These are phyloP conservation scores for Glomeris maerens DNA, from an alignment of 1,140 invertebrate genomes.

Conservation along the genomic window DNA sequence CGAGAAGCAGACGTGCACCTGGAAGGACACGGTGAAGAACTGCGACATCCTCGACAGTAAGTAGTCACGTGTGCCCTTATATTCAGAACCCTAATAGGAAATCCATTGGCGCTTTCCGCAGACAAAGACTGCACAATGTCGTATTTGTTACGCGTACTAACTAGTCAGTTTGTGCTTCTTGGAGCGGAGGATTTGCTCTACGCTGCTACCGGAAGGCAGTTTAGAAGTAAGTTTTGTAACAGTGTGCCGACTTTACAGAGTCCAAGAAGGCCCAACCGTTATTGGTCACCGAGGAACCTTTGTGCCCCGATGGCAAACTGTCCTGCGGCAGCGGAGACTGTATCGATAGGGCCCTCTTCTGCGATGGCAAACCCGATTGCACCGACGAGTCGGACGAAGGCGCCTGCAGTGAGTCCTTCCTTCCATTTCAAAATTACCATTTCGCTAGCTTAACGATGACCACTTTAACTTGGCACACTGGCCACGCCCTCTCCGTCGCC, in stretches of 20 bases:
- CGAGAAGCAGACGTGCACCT: conserved; percentile 89
- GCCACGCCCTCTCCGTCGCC: conserved; percentile 21
- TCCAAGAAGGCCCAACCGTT: conserved; percentile 76
- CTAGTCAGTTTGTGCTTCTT: not conserved
- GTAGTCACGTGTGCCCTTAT: conserved; percentile 4
- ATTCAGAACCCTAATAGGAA: conserved; percentile 2
- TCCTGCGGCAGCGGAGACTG: conserved; percentile 76
- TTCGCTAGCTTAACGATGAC: not conserved
- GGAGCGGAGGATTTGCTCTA: not conserved
- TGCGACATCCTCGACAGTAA: conserved; percentile 46
- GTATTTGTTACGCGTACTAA: not conserved
- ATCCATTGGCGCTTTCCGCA: not conserved
- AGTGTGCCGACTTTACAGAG: conserved; percentile 48
- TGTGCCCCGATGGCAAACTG: conserved; percentile 60
- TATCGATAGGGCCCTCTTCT: conserved; percentile 79
- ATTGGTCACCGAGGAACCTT: conserved; percentile 75
- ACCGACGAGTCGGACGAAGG: conserved; percentile 79
- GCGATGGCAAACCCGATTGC: conserved; percentile 84
- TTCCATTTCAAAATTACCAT: too few species aligned
- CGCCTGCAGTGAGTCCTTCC: conserved; percentile 77
- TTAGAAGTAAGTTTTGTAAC: not conserved
- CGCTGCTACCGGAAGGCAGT: not conserved
- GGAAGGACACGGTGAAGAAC: conserved; percentile 85
- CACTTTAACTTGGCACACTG: too few species aligned
- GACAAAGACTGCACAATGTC: not conserved